Conservation (phyloP, 2,888 invertebrate species). For the Volucella bombylans region DNA sequence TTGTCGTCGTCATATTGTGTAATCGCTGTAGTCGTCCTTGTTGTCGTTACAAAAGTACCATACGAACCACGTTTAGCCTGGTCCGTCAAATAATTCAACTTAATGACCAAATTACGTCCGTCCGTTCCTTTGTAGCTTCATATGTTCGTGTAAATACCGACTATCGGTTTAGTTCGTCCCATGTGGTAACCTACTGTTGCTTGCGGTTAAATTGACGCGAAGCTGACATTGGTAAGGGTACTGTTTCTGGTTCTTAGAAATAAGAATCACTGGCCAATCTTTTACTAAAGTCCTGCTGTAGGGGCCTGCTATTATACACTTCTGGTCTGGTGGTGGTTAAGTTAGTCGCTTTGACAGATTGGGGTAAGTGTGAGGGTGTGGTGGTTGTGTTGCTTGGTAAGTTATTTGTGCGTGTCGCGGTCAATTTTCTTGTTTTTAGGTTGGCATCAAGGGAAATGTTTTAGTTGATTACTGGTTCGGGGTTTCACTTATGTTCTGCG, state of each 20-base stretch:
- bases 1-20: not conserved
- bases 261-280: constrained; percentile 41
- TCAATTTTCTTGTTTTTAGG: constrained; percentile 72
- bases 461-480: constrained; percentile 70
- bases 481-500: constrained; percentile 70
- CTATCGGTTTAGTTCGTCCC: constrained; percentile 37
- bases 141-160: too few relatives aligned
- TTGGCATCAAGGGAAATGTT: constrained; percentile 63
- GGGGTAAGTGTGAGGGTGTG: not conserved
- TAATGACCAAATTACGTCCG: constrained; percentile 72
- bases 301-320: too few relatives aligned
- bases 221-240: too few relatives aligned
- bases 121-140: constrained; percentile 11
- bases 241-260: not conserved
- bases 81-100: constrained; percentile 71
- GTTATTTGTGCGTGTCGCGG: constrained; percentile 72
- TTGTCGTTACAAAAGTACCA: not conserved
- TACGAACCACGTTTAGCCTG: constrained; percentile 39
- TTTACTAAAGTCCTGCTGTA: not conserved
- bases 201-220: not conserved
- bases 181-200: constrained; percentile 56
- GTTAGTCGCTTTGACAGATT: not conserved
- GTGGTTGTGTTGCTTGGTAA: constrained; percentile 2
- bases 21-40: not conserved
- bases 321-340: not conserved